A percentile compares a stretch with the other conserved stretches of the same genome.
These are phyloP conservation scores for Odobenus rosmarus DNA, from an alignment of 2,113 vertebrate genomes.

Conservation along the genomic window DNA sequence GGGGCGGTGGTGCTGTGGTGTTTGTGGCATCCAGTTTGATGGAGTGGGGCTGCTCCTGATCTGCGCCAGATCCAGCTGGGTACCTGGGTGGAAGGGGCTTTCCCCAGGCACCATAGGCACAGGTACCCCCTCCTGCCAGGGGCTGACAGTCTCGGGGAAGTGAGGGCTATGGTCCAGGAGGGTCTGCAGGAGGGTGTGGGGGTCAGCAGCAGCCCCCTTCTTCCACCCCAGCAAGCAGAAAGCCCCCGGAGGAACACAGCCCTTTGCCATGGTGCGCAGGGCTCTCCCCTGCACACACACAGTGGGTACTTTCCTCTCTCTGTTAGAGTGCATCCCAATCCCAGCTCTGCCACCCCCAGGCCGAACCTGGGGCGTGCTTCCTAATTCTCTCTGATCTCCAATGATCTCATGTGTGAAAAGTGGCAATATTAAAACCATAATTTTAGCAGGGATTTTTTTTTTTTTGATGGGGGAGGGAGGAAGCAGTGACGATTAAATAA, in stretches of 20 bases:
- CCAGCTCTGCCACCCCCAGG: neutral
- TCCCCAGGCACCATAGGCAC: neutral
- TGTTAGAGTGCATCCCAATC: neutral
- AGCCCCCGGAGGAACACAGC: accelerated
- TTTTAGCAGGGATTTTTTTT: neutral
- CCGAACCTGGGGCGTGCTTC: neutral
- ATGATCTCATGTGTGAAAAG: neutral
- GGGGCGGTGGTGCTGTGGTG: neutral
- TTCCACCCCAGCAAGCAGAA: neutral
- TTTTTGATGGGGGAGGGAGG: no score
- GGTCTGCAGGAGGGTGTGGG: neutral
- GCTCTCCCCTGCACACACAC: neutral
- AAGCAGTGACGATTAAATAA: neutral
- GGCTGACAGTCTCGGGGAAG: neutral
- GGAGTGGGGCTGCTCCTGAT: neutral
- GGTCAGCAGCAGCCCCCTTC: neutral
- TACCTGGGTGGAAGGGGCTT: no score
- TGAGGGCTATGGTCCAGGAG: neutral
- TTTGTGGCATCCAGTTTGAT: neutral
- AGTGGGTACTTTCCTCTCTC: neutral
- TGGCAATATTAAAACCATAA: neutral
- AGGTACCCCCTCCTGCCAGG: neutral
- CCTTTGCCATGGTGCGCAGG: accelerated
- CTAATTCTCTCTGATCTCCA: neutral
- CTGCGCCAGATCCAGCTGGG: neutral